Evolutionary conservation across 2,888 invertebrate species (phyloP), one percentile per base, ranked within the genome.

Genomic region (Pyrocoelia pectoralis): DNA sequence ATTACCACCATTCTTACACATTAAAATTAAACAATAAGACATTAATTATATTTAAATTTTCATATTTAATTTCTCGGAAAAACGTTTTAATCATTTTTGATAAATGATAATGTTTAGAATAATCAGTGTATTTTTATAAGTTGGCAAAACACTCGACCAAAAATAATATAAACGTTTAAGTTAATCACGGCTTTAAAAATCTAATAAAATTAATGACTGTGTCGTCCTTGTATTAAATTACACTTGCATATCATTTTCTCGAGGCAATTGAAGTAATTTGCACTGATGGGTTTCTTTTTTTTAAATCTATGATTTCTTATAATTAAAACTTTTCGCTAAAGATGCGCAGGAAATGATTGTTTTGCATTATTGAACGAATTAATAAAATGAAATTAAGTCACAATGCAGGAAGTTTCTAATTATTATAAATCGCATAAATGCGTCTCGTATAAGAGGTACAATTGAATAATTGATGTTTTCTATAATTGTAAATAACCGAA

Each of bases 381-480:
- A 53, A 48, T 40, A 59, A 59, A 59, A 28, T 53, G 53, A 53
- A 59, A 59, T 52, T 59, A 59, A 59, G 48, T 53, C 53, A 59
- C 59, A 59, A 59, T 46, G 41, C 59, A 59, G 59, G 59, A 53
- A 52, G 59, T 41, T 51, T 52, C 52, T 59, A 59, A 59, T 52
- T 48, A 53, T 41, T 52, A 59, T 59, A 29, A 59, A 53, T 52
- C 19, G 56, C 29, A 53, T 40, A n/a, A 3, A 49, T 24, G 15
- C 51, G 43, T 51, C 43, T 58, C 51, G 24, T 17, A 51, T 40
- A 46, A 51, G 17, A 46, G 15, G 40, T 33, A 17, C 46, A 19
- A 24, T 43, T 59, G 53, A 51, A 58, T 51, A 41, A 58, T 59
- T 59, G 38, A 59, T 46, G 53, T n/a, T 33, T 46, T 24, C 41